Conservation (phyloP, 2,797 vertebrate genomes). For the Xenops minutus region DNA sequence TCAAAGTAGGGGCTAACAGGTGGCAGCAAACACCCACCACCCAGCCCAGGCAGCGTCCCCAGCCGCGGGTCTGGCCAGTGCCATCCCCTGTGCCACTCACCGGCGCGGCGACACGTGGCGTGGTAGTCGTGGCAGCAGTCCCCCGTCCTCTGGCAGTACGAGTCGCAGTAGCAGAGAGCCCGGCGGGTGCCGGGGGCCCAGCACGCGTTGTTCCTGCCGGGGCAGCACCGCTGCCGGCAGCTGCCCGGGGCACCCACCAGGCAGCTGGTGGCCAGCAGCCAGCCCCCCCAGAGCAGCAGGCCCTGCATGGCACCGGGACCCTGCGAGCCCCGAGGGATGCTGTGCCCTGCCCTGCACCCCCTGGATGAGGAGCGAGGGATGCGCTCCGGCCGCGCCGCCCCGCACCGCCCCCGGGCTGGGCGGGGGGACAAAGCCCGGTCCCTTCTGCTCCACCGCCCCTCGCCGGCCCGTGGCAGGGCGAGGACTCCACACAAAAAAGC, state of each 20-base stretch:
- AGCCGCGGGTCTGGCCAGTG: accelerated
- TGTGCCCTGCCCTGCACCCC: not conserved
- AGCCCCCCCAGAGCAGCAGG: slow-evolving; percentile 43
- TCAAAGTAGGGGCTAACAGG: not conserved
- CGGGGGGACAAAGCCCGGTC: not conserved
- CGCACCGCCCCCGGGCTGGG: slow-evolving; percentile 27
- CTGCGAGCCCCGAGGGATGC: not conserved
- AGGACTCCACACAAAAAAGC: not conserved
- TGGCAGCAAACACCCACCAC: not conserved
- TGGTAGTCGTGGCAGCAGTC: slow-evolving; percentile 79
- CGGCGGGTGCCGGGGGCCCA: slow-evolving; percentile 66
- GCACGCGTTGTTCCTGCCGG: slow-evolving; percentile 84
- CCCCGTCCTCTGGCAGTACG: slow-evolving; percentile 83
- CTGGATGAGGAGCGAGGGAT: not conserved
- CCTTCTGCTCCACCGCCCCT: slow-evolving; percentile 23
- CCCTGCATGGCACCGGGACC: not conserved
- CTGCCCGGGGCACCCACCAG: slow-evolving; percentile 58
- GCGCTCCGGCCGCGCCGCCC: not conserved
- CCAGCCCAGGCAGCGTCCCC: not conserved
- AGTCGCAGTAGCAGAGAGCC: slow-evolving; percentile 84
- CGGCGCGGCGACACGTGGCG: slow-evolving; percentile 75
- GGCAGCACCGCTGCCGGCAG: slow-evolving; percentile 82
- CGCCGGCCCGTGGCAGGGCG: accelerated
- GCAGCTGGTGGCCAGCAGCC: slow-evolving; percentile 57
- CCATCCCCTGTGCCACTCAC: slow-evolving; percentile 69